These are phyloP conservation scores for Himalopsyche phryganea DNA, from an alignment of 1,140 invertebrate genomes.

Conservation along the genomic window DNA sequence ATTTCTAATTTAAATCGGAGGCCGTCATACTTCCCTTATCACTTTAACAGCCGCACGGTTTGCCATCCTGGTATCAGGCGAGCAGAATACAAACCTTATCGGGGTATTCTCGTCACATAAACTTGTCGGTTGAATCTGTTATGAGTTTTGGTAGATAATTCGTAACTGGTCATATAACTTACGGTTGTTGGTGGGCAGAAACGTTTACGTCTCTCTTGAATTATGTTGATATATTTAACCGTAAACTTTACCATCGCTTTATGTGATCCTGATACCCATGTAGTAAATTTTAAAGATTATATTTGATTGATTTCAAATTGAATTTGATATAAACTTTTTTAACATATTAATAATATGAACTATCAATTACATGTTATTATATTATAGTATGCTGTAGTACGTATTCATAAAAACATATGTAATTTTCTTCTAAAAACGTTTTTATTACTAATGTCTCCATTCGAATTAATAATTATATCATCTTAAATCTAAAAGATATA, in stretches of 20 bases:
- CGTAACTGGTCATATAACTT: slow-evolving; percentile 12
- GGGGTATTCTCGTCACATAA: slow-evolving; percentile 29
- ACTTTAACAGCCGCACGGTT: slow-evolving; percentile 10
- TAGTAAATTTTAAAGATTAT: too few relatives aligned
- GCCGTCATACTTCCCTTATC: slow-evolving; percentile 29
- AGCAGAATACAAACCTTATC: slow-evolving; percentile 25
- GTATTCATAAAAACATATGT: too few relatives aligned
- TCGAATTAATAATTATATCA: too few relatives aligned
- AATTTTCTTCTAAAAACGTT: too few relatives aligned
- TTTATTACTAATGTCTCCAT: too few relatives aligned
- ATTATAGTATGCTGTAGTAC: too few relatives aligned
- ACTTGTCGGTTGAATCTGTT: slow-evolving; percentile 29
- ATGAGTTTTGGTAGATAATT: slow-evolving; percentile 23
- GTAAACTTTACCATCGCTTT: not conserved
- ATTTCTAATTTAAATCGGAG: slow-evolving; percentile 23
- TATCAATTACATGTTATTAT: too few relatives aligned
- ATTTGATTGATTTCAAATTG: too few relatives aligned
- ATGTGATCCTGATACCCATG: not conserved
- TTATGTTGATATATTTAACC: slow-evolving; percentile 1
- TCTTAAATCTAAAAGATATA: too few relatives aligned
- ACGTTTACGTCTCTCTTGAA: not conserved
- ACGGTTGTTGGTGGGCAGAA: slow-evolving; percentile 1
- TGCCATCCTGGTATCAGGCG: slow-evolving; percentile 9
- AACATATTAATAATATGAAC: too few relatives aligned
- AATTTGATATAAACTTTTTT: too few relatives aligned